phyloP scores from a whole-genome alignment of 2,797 vertebrate species.

The Vultur gryphus region DNA sequence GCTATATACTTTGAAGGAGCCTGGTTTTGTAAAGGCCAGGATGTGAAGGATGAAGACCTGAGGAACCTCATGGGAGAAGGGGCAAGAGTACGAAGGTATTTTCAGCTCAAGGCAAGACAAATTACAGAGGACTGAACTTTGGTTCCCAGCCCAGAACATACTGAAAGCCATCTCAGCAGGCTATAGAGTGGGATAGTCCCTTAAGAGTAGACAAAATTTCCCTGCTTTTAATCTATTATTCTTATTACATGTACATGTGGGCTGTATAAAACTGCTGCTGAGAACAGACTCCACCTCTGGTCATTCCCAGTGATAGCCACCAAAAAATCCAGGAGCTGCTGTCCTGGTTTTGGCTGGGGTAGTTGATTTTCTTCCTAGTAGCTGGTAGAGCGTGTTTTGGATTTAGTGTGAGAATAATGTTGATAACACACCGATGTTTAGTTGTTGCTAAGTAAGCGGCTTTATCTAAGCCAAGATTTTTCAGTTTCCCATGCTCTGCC shows the following conservation, averaged over 20 bases:
- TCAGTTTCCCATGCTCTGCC: too few relatives aligned
- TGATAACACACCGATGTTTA: too few relatives aligned
- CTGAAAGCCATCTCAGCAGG: neutral
- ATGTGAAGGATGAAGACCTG: neutral
- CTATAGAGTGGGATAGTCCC: neutral
- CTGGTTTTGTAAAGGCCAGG: neutral
- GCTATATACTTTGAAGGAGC: neutral
- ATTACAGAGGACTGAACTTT: neutral
- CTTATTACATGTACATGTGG: neutral
- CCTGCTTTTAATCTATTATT: neutral
- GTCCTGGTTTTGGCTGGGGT: too few relatives aligned
- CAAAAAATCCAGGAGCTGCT: neutral
- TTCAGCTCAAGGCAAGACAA: neutral
- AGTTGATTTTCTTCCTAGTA: too few relatives aligned
- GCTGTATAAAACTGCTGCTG: neutral
- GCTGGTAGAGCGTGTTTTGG: too few relatives aligned
- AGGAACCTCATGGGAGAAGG: neutral
- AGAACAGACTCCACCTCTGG: neutral
- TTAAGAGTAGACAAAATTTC: neutral
- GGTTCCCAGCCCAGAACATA: neutral
- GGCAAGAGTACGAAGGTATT: neutral
- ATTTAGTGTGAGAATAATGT: too few relatives aligned
- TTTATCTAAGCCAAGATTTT: too few relatives aligned
- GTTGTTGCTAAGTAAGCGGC: too few relatives aligned
- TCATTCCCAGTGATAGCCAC: neutral